phyloP scores from a whole-genome alignment of 2,797 vertebrate genomes.

The Pitangus sulphuratus region DNA sequence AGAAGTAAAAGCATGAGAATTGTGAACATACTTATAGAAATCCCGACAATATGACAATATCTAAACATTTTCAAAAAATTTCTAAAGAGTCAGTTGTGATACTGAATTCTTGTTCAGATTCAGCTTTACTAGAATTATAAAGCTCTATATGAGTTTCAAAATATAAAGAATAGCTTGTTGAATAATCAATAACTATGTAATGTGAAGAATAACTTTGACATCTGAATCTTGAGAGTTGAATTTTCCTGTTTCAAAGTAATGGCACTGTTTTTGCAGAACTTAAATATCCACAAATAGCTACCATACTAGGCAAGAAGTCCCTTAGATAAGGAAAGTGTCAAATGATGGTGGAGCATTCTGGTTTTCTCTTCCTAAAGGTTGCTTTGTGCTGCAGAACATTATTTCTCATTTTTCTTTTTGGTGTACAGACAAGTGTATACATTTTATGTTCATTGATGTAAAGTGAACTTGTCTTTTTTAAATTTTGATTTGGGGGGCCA shows the following conservation, averaged over 20 bases:
- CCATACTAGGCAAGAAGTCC: background rate
- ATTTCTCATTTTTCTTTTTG: background rate
- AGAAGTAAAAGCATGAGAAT: background rate
- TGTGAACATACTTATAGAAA: background rate
- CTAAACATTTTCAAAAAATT: background rate
- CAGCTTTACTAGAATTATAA: background rate
- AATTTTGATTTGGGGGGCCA: background rate
- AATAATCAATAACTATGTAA: background rate
- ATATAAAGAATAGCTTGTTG: background rate
- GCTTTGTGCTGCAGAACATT: background rate
- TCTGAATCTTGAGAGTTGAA: background rate
- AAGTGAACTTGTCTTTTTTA: background rate
- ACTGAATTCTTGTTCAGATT: background rate
- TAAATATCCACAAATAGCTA: background rate
- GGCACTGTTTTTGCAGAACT: background rate
- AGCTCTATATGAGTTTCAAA: background rate
- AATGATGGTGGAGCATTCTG: background rate
- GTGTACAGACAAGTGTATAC: background rate
- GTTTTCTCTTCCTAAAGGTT: background rate
- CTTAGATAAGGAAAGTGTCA: background rate
- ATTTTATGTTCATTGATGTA: background rate
- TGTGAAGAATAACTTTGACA: background rate
- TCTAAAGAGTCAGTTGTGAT: background rate
- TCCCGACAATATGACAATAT: background rate
- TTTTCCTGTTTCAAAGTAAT: background rate